phyloP scores from a whole-genome alignment of 92 coral and sea anemone species.

The Diadumene lineata region DNA sequence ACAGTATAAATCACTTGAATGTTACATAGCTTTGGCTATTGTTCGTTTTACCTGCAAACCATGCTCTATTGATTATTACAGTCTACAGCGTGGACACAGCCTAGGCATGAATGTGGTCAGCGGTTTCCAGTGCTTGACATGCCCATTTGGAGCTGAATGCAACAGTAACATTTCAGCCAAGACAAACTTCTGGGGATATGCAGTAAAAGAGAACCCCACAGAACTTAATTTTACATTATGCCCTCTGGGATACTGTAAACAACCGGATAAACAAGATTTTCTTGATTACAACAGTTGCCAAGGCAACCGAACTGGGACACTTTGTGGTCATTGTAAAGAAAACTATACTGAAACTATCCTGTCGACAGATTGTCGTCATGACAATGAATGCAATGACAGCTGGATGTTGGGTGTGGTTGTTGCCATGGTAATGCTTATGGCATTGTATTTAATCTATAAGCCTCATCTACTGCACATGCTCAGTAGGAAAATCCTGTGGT shows the following conservation, averaged over 20 bases:
- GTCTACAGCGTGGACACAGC: constrained; percentile 61
- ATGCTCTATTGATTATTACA: constrained; percentile 56
- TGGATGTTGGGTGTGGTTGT: constrained; percentile 70
- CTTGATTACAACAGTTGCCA: constrained; percentile 62
- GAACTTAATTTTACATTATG: constrained; percentile 60
- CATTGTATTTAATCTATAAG: constrained; percentile 58
- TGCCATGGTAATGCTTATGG: constrained; percentile 42
- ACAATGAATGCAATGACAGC: constrained; percentile 47
- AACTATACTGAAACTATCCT: constrained; percentile 74
- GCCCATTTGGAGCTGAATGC: constrained; percentile 84
- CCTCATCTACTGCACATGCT: constrained; percentile 60
- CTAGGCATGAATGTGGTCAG: constrained; percentile 15
- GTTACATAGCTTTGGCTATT: constrained; percentile 25
- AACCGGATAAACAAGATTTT: constrained; percentile 12
- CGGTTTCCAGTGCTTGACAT: constrained; percentile 61
- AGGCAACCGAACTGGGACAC: constrained; percentile 72
- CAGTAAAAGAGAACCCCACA: constrained; percentile 25
- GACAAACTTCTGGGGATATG: constrained; percentile 76
- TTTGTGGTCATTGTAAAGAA: constrained; percentile 72
- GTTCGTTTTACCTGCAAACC: constrained; percentile 44
- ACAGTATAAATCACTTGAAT: not conserved
- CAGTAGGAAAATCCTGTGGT: constrained; percentile 61
- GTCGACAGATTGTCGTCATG: constrained; percentile 55
- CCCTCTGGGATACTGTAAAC: constrained; percentile 73
- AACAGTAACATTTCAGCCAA: constrained; percentile 46